Conservation (phyloP, 2,113 vertebrate species). For the Nibea coibor region DNA sequence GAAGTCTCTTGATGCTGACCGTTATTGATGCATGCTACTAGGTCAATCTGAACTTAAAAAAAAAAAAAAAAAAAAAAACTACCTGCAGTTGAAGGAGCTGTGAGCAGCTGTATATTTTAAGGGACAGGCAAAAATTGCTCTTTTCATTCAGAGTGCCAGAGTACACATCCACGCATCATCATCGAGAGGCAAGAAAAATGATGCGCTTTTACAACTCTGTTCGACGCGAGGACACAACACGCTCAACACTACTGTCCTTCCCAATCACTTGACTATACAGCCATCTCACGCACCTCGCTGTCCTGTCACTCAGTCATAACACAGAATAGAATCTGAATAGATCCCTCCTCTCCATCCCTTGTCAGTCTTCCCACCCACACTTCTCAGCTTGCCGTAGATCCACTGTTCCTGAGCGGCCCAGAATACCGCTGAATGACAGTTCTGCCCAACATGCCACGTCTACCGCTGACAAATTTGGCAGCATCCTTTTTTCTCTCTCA, state of each 20-base stretch:
- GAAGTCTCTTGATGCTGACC: slow-evolving; percentile 39
- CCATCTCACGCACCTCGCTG: slow-evolving; percentile 30
- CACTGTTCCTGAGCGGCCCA: slow-evolving; percentile 54
- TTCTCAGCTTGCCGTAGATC: slow-evolving; percentile 53
- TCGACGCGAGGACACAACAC: slow-evolving; percentile 16
- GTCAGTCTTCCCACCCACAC: slow-evolving; percentile 72
- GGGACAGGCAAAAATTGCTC: slow-evolving; percentile 8
- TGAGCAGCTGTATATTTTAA: slow-evolving; percentile 12
- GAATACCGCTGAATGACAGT: slow-evolving; percentile 66
- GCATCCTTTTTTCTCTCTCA: slow-evolving; percentile 39
- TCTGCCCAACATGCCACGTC: slow-evolving; percentile 58
- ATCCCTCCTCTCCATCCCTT: slow-evolving; percentile 46
- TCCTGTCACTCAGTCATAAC: slow-evolving; percentile 63
- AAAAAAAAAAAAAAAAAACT: not conserved
- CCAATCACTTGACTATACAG: slow-evolving; percentile 41
- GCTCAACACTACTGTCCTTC: slow-evolving; percentile 13
- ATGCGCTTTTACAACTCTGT: slow-evolving; percentile 24
- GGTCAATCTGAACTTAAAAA: slow-evolving; percentile 21
- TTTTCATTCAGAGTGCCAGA: slow-evolving; percentile 23
- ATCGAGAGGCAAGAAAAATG: not conserved
- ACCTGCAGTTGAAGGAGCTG: not conserved
- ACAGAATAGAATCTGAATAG: slow-evolving; percentile 53
- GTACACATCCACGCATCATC: not conserved
- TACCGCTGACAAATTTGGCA: slow-evolving; percentile 63
- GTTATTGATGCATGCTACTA: slow-evolving; percentile 31